These are phyloP conservation scores for Lepisosteus oculatus DNA, from an alignment of 2,113 vertebrate species.

Conservation along the genomic window DNA sequence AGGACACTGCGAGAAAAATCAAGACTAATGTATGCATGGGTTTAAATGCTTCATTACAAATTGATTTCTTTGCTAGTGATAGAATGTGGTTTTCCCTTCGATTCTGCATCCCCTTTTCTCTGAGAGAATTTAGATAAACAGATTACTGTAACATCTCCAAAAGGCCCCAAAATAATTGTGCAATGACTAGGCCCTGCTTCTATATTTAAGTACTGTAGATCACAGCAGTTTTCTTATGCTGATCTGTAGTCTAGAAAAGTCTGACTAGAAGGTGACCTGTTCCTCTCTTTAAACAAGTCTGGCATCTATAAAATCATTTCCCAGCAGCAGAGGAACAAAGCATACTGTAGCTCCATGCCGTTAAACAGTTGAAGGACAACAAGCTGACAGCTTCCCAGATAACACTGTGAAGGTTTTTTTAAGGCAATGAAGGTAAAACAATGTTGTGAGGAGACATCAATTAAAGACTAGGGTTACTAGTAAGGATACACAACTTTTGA, in stretches of 20 bases:
- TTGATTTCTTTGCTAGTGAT: no score
- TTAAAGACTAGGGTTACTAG: neutral
- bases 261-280: slow-evolving; percentile 50
- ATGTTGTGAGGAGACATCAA: neutral
- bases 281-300: slow-evolving; percentile 12
- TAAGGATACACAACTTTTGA: no score
- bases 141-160: slow-evolving; percentile 53
- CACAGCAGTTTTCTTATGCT: slow-evolving; percentile 25
- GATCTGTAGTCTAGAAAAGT: slow-evolving; percentile 23
- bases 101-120: no score
- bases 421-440: slow-evolving; percentile 3
- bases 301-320: neutral
- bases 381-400: slow-evolving; percentile 52
- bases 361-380: slow-evolving; percentile 60
- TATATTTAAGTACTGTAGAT: slow-evolving; percentile 16
- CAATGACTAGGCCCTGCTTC: slow-evolving; percentile 43
- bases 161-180: slow-evolving; percentile 52
- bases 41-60: no score
- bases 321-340: neutral
- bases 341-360: slow-evolving; percentile 13
- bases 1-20: no score
- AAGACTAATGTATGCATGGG: no score
- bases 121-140: slow-evolving; percentile 63
- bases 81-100: no score
- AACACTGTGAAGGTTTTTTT: slow-evolving; percentile 56